Evolutionary conservation across 2,113 vertebrate genomes (phyloP).

Genomic region (Sebastes fasciatus): DNA sequence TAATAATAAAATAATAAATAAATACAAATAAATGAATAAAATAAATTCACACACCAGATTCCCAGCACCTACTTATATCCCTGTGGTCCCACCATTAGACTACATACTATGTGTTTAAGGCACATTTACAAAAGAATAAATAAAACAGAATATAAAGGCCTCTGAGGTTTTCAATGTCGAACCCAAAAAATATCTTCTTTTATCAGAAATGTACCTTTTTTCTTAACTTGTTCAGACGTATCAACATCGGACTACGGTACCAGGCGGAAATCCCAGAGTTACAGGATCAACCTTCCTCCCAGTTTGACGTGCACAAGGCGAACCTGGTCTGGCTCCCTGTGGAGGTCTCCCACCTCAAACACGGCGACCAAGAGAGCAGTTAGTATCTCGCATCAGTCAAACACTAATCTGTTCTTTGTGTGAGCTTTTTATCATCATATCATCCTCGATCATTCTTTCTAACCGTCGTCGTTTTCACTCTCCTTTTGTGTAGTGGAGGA

Average conservation of each 20-base stretch:
- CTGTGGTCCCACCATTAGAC: too few relatives aligned
- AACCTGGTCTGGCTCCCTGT: slow-evolving; percentile 92
- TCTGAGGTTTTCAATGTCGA: neutral
- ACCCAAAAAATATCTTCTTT: neutral
- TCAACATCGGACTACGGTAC: slow-evolving; percentile 93
- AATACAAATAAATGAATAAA: too few relatives aligned
- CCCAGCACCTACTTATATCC: too few relatives aligned
- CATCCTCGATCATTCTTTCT: neutral
- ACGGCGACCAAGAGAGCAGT: slow-evolving; percentile 85
- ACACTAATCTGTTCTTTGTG: neutral
- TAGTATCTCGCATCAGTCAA: slow-evolving; percentile 43
- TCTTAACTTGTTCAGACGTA: slow-evolving; percentile 85
- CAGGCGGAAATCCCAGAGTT: slow-evolving; percentile 95
- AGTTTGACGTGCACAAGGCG: slow-evolving; percentile 89
- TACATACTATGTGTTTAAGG: too few relatives aligned
- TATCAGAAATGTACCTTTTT: neutral
- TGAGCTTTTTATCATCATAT: neutral
- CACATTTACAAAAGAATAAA: too few relatives aligned
- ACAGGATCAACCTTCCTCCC: slow-evolving; percentile 82
- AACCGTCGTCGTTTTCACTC: neutral
- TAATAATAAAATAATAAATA: too few relatives aligned
- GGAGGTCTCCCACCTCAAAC: slow-evolving; percentile 79
- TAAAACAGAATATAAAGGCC: too few relatives aligned
- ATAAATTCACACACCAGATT: too few relatives aligned
- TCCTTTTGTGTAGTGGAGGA: slow-evolving; percentile 85